Evolutionary conservation across 2,888 invertebrate genomes (phyloP), one percentile per base, ranked within the genome.

Genomic region (Agriotes lineatus): DNA sequence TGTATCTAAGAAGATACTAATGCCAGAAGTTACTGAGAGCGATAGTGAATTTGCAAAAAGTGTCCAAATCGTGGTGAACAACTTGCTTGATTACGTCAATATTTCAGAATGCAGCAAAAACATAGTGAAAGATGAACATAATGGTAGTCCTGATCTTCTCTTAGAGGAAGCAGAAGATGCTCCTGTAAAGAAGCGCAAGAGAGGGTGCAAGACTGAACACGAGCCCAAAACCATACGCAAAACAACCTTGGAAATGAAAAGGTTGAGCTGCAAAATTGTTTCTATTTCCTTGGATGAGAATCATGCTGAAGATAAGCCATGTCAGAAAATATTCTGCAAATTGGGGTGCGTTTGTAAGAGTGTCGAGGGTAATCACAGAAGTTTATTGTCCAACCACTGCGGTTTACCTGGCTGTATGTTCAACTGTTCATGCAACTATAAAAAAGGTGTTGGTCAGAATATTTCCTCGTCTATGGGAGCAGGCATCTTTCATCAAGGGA

Each of bases 321-420:
- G 92, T 77, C 72, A 69, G 0, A 88, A 90, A 74, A 82, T 85
- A 4, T 85, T 81, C 79, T 93, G 93, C 77, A 81, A 81, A 66
- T 81, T 91, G 61, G 93, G 92, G 2, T 93, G 93, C 78, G 79
- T 93, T 37, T 93, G 93, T 77, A 84, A 85, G 56, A 91, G 90
- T 74, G 78, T 91, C 30, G 78, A 82, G 30, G 85, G 85, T 67
- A 81, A 82, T 12, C 79, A 74, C n/a, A 64, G 76, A n/a, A 73
- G 77, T 9, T 69, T 83, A 63, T 83, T 85, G 19, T 66, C 52
- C 6, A 84, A 86, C 63, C 92, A 93, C 78, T 93, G 93, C 77
- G 88, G 89, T 9, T 85, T 86, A 50, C 76, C 85, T 0, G 85
- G 88, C 56, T 90, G 90, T 76, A 89, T 90, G 87, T 89, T 90